A percentile compares a stretch with the other conserved stretches of the same genome.
These are phyloP conservation scores for Tursiops truncatus DNA, from an alignment of 2,113 vertebrate species.

Conservation along the genomic window DNA sequence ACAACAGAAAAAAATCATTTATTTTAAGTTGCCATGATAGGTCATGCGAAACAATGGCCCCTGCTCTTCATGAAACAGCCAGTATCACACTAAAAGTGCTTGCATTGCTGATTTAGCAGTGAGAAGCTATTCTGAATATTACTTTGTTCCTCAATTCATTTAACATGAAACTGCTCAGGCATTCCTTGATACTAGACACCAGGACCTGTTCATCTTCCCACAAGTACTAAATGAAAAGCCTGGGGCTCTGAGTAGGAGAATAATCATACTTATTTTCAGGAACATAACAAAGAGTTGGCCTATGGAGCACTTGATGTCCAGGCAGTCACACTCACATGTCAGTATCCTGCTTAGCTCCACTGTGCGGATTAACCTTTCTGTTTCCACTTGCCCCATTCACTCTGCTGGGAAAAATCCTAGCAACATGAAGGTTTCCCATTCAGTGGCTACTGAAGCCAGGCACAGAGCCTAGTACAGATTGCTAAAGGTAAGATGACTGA, in stretches of 20 bases:
- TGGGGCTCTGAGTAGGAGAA: background rate
- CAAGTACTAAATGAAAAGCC: background rate
- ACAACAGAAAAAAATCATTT: constrained; percentile 10
- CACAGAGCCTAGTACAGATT: background rate
- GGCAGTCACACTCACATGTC: background rate
- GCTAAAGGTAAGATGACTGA: background rate
- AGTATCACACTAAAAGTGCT: background rate
- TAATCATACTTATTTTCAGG: background rate
- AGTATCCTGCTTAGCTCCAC: background rate
- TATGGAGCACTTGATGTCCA: background rate
- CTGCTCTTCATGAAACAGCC: background rate
- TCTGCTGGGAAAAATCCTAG: background rate
- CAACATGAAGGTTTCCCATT: background rate
- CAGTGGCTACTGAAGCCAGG: background rate
- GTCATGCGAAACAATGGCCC: background rate
- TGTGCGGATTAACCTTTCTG: background rate
- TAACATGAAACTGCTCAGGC: background rate
- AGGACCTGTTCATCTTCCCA: background rate
- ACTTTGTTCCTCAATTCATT: background rate
- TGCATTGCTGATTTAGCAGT: background rate
- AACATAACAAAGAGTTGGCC: background rate
- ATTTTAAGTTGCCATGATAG: background rate
- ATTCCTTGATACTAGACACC: background rate
- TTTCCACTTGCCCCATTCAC: background rate
- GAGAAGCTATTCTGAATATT: background rate